Evolutionary conservation across 2,888 invertebrate species (phyloP), one percentile per base, ranked within the genome.

Genomic region (Pherbina coryleti): DNA sequence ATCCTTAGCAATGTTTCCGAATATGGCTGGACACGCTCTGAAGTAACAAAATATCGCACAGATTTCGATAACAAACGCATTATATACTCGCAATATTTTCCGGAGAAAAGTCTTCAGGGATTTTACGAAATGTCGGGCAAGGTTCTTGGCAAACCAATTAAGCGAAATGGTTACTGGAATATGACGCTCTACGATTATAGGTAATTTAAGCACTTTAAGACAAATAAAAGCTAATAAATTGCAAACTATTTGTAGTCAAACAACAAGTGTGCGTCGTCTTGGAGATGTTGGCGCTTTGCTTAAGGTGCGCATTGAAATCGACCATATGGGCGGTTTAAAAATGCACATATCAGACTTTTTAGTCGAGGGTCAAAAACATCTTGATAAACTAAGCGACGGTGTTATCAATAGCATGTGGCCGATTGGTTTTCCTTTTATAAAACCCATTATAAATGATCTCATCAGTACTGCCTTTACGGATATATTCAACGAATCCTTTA

Each of bases 401-500:
- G 90, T 96, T 55, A 96, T 96, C 86, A 96, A 96, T 88, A 92
- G 92, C 19, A 92, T 94, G 37, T 96, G 96, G 96, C 93, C 94
- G 84, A 93, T 95, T 0, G 95, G 95, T 44, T 94, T 96, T 85
- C 92, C 93, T 1, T 90, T 96, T 57, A 91, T 95, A 74, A 91
- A 93, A 79, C 95, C 95, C 0, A 90, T 96, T 71, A 95, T 96
- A 84, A 95, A 96, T 88, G 96, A 96, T 87, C 91, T 96, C 79
- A 95, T 96, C 80, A 94, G 95, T 86, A 93, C 93, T 0, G 96
- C 95, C 7, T 96, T 96, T 88, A 95, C 96, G 0, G 94, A 95
- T 79, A 95, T 96, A 82, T 95, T 95, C 89, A 95, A 93, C 84
- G 92, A 92, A 77, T 93, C 94, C 72, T 96, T 96, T 86, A 91